Percentiles rank a stretch among this genome's conserved stretches.
Conservation (phyloP, 2,888 invertebrate species). For the Drymonia ruficornis region DNA sequence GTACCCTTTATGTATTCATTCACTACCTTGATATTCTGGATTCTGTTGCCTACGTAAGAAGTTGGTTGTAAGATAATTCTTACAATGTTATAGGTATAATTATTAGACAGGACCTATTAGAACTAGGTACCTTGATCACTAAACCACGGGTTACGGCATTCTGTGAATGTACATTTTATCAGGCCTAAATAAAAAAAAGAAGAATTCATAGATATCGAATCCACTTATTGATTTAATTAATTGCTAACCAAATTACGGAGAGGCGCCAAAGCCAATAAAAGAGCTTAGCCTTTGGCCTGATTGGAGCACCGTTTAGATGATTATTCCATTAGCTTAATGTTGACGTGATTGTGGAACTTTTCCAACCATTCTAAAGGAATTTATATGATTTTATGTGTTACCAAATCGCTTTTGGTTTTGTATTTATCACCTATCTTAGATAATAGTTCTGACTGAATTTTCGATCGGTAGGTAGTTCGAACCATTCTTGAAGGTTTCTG, state of each 20-base stretch:
- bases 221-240: slow-evolving; percentile 27
- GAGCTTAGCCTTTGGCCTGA: slow-evolving; percentile 35
- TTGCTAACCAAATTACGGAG: slow-evolving; percentile 26
- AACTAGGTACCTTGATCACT: too few relatives aligned
- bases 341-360: slow-evolving; percentile 23
- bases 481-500: too few relatives aligned
- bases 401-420: slow-evolving; percentile 5
- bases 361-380: slow-evolving; percentile 11
- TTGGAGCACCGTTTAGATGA: slow-evolving; percentile 31
- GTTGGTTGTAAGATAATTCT: too few relatives aligned
- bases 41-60: too few relatives aligned
- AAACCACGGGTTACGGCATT: too few relatives aligned
- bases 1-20: too few relatives aligned
- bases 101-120: too few relatives aligned
- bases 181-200: neutral
- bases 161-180: too few relatives aligned
- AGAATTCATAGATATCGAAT: neutral
- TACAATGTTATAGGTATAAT: too few relatives aligned
- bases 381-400: slow-evolving; percentile 15
- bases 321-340: slow-evolving; percentile 32
- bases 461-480: too few relatives aligned
- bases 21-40: too few relatives aligned
- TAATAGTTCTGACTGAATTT: too few relatives aligned
- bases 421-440: neutral
- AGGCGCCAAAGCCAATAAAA: slow-evolving; percentile 38